Evolutionary conservation across 2,113 vertebrate genomes (phyloP).

Genomic region (Clarias gariepinus): DNA sequence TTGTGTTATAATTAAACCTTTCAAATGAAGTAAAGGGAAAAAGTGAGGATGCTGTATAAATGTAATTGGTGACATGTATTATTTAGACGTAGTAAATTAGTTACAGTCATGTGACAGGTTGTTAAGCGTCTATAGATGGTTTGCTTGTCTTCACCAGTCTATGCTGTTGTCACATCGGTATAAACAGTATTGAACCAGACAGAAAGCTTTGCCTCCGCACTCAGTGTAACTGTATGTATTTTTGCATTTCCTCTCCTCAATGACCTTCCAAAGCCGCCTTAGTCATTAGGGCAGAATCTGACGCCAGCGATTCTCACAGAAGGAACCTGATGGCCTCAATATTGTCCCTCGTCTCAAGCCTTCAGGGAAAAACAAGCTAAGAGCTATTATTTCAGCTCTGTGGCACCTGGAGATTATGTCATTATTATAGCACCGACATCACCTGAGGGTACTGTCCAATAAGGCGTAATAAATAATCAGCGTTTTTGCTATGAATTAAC

Average conservation of each 20-base stretch:
- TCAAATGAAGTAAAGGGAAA: not conserved
- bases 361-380: constrained; percentile 20
- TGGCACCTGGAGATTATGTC: constrained; percentile 26
- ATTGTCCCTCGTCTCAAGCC: not conserved
- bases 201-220: not conserved
- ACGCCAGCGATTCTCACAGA: not conserved
- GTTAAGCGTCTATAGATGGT: not conserved
- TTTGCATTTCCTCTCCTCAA: not conserved
- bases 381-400: not conserved
- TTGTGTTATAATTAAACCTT: not conserved
- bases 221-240: not conserved
- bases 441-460: constrained; percentile 10
- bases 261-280: not conserved
- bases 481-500: not conserved
- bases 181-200: not conserved
- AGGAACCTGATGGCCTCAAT: not conserved
- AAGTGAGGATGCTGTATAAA: not conserved
- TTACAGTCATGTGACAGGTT: not conserved
- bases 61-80: no score
- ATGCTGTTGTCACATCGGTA: not conserved
- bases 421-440: constrained; percentile 1
- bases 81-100: not conserved
- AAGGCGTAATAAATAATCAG: constrained; percentile 25
- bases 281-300: constrained; percentile 9
- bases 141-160: not conserved